These are phyloP conservation scores for Ormyrus pomaceus DNA, from an alignment of 2,888 invertebrate species.

Conservation along the genomic window DNA sequence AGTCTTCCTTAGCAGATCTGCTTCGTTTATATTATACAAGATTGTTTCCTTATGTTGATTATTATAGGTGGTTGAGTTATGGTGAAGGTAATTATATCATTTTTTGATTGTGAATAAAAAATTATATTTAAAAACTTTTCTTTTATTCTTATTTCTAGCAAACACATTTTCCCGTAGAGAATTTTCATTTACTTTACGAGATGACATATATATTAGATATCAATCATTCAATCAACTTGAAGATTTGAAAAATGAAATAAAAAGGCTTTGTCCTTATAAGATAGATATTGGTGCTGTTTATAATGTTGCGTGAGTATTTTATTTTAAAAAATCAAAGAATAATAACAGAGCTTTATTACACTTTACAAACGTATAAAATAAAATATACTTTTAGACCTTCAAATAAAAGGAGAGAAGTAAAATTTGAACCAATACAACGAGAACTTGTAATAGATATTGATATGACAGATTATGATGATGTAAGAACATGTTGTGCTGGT, in stretches of 20 bases:
- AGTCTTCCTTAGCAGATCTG: slow-evolving; percentile 81
- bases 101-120: not conserved
- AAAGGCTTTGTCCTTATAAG: slow-evolving; percentile 90
- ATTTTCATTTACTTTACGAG: slow-evolving; percentile 91
- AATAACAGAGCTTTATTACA: not conserved
- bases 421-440: slow-evolving; percentile 79
- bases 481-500: slow-evolving; percentile 93
- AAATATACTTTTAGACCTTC: slow-evolving; percentile 62
- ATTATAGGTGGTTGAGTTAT: slow-evolving; percentile 92
- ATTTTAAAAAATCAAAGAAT: not conserved
- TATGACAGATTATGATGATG: slow-evolving; percentile 99
- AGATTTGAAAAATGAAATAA: slow-evolving; percentile 89
- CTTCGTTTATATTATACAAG: slow-evolving; percentile 93
- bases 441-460: slow-evolving; percentile 99
- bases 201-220: slow-evolving; percentile 78
- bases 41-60: slow-evolving; percentile 86
- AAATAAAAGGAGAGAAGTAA: slow-evolving; percentile 58
- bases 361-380: not conserved
- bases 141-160: slow-evolving; percentile 69
- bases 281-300: slow-evolving; percentile 90
- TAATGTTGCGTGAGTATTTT: slow-evolving; percentile 59
- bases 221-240: slow-evolving; percentile 69
- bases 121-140: not conserved
- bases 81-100: slow-evolving; percentile 77
- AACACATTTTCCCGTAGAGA: slow-evolving; percentile 86